Percentiles rank a stretch among this genome's conserved stretches.
Evolutionary conservation across 2,797 vertebrate genomes (phyloP).

Genomic region (Manis pentadactyla): DNA sequence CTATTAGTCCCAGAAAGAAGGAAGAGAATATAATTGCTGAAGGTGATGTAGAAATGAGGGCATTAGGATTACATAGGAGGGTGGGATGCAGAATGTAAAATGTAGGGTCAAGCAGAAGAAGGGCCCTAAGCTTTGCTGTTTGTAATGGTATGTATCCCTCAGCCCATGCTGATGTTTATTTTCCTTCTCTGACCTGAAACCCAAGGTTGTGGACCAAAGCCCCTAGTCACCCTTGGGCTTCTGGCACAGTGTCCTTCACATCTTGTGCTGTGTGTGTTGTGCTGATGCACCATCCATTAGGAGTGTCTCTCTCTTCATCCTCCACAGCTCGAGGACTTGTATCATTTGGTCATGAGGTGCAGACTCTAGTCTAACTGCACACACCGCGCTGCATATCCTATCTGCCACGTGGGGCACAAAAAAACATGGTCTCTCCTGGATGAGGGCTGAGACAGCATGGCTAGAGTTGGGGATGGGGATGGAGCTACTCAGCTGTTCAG

Average conservation of each 20-base stretch:
- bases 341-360: not conserved
- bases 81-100: not conserved
- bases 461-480: not conserved
- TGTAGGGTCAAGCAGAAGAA: not conserved
- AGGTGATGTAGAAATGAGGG: not conserved
- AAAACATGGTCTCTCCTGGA: not conserved
- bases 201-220: not conserved
- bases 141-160: not conserved
- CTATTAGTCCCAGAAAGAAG: not conserved
- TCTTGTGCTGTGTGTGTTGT: not conserved
- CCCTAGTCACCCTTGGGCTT: not conserved
- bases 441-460: not conserved
- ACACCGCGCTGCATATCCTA: not conserved
- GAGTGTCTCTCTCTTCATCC: not conserved
- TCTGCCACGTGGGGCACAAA: not conserved
- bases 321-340: not conserved
- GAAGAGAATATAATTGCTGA: not conserved
- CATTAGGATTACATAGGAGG: not conserved
- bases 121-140: not conserved
- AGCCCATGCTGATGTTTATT: not conserved
- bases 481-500: not conserved
- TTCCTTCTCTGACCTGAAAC: not conserved
- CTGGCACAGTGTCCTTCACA: not conserved
- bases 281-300: not conserved
- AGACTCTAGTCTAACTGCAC: not conserved